Percentiles rank a stretch among this genome's conserved stretches.
Conservation (phyloP, 2,888 invertebrate genomes). For the Scaptomyza reducta region DNA sequence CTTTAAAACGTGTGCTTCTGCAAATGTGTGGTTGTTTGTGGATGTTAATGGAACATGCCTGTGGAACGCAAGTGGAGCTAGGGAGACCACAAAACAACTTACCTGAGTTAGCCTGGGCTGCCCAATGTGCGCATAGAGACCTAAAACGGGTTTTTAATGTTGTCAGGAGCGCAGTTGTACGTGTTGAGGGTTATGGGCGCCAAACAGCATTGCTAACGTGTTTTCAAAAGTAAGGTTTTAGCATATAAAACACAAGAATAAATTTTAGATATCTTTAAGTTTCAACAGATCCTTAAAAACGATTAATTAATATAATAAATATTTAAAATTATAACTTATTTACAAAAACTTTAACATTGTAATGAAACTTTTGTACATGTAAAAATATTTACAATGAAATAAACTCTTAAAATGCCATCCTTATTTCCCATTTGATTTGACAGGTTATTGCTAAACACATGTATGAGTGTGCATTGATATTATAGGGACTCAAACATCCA, state of each 20-base stretch:
- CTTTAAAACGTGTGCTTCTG: conserved; percentile 42
- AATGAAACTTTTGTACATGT: too few species aligned
- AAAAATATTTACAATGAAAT: too few species aligned
- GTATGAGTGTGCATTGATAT: conserved; percentile 11
- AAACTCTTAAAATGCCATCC: neutral
- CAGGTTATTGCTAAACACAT: conserved; percentile 12
- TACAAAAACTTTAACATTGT: too few species aligned
- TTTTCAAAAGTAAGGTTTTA: neutral
- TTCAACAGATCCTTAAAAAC: too few species aligned
- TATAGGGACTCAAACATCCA: conserved; percentile 14
- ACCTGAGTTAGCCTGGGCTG: conserved; percentile 40
- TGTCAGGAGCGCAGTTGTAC: conserved; percentile 50
- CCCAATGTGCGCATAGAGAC: conserved; percentile 17
- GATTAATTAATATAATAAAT: too few species aligned
- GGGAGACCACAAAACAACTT: conserved; percentile 34
- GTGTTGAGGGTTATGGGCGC: conserved; percentile 18
- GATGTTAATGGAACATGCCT: conserved; percentile 44
- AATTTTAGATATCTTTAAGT: too few species aligned
- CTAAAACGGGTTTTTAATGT: conserved; percentile 50
- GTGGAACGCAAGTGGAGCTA: conserved; percentile 57
- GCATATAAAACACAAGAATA: neutral
- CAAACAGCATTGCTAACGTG: neutral
- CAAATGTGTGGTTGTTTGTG: conserved; percentile 20
- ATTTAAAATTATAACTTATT: too few species aligned
- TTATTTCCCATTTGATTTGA: neutral